Percentiles rank a stretch among this genome's conserved stretches.
Conservation (phyloP, 2,113 vertebrate species). For the Dicentrarchus labrax region DNA sequence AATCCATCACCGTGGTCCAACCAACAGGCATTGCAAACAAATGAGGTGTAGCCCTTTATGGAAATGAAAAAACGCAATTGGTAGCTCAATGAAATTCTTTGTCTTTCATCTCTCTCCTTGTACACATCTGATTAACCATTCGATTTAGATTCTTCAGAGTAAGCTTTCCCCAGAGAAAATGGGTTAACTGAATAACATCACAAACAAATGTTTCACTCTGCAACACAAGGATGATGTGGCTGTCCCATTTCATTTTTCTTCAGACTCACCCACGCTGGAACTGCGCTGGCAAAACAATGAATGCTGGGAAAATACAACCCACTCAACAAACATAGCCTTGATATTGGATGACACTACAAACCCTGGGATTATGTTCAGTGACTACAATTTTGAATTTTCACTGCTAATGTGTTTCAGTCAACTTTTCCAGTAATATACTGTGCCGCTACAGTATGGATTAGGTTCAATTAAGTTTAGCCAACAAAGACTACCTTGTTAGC, state of each 20-base stretch:
- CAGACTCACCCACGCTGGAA: background rate
- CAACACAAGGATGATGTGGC: constrained; percentile 11
- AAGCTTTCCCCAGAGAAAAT: constrained; percentile 6
- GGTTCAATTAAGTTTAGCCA: too few species aligned
- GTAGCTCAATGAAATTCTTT: background rate
- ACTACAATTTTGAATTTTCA: background rate
- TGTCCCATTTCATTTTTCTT: constrained; percentile 24
- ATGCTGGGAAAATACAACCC: background rate
- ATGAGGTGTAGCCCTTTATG: constrained; percentile 8
- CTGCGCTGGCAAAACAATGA: background rate
- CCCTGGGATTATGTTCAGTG: background rate
- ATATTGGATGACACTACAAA: background rate
- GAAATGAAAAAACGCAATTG: constrained; percentile 17
- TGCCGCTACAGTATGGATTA: background rate
- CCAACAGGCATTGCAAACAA: constrained; percentile 1
- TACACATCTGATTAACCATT: constrained; percentile 44
- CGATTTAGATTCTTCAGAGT: constrained; percentile 13
- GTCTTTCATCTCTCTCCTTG: constrained; percentile 20
- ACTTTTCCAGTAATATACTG: background rate
- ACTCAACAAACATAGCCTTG: background rate
- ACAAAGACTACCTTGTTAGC: background rate
- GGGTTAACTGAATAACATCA: constrained; percentile 25
- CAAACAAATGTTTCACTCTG: constrained; percentile 27
- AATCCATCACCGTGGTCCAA: constrained; percentile 33
- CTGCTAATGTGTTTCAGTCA: background rate